Percentiles rank a stretch among this genome's conserved stretches.
These are phyloP conservation scores for Mobula birostris DNA, from an alignment of 2,113 vertebrate species.

Conservation along the genomic window DNA sequence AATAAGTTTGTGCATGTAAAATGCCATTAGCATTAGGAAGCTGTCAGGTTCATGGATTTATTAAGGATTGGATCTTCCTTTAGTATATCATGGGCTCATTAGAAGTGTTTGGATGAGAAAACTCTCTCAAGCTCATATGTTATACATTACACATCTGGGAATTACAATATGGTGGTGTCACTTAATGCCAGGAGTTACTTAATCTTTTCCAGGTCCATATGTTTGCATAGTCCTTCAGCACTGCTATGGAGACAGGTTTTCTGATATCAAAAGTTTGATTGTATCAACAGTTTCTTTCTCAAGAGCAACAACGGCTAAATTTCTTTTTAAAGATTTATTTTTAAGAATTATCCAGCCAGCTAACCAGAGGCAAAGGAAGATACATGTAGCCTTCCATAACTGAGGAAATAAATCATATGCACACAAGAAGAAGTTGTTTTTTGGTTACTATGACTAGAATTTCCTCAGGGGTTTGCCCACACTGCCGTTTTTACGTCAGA, in stretches of 20 bases:
- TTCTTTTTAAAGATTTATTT: not conserved
- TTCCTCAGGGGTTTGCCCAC: not conserved
- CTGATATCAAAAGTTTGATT: not conserved
- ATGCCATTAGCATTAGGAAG: constrained; percentile 11
- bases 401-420: not conserved
- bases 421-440: not conserved
- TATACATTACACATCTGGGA: constrained; percentile 35
- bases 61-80: constrained; percentile 25
- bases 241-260: constrained; percentile 10
- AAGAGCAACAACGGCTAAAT: not conserved
- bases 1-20: not conserved
- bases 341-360: not conserved
- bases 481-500: not conserved
- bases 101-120: constrained; percentile 18
- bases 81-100: constrained; percentile 3
- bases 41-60: constrained; percentile 8
- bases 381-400: not conserved
- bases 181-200: constrained; percentile 27
- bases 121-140: constrained; percentile 27
- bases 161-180: constrained; percentile 29
- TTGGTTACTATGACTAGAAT: not conserved
- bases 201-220: constrained; percentile 24
- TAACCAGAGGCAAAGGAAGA: not conserved
- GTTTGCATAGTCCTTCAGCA: constrained; percentile 25
- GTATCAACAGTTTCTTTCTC: not conserved